phyloP scores from a whole-genome alignment of 2,797 vertebrate species.

The Enteromius radiatus region DNA sequence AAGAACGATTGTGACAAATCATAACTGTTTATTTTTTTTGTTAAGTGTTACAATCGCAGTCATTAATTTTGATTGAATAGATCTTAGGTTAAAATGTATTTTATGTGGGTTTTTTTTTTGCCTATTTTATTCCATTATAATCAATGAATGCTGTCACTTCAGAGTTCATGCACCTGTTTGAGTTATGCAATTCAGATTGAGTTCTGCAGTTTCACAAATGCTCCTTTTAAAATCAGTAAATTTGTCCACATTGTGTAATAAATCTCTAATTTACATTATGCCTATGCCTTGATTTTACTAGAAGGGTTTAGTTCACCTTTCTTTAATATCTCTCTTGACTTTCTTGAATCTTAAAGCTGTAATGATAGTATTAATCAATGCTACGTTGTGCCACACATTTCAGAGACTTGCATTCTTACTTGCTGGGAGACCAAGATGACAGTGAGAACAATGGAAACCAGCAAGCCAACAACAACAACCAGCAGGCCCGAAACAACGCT shows the following conservation, averaged over 20 bases:
- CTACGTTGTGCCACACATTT: not conserved
- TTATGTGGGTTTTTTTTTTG: not conserved
- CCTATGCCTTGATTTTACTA: not conserved
- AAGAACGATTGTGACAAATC: not conserved
- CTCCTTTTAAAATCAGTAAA: not conserved
- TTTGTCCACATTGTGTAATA: not conserved
- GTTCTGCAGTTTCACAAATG: not conserved
- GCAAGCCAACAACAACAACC: conserved; percentile 90
- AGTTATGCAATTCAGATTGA: not conserved
- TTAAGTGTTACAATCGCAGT: not conserved
- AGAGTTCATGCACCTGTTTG: not conserved
- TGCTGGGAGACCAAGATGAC: conserved; percentile 97
- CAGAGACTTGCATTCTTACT: conserved; percentile 97
- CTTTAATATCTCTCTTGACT: not conserved
- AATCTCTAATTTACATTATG: not conserved
- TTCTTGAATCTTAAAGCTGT: not conserved
- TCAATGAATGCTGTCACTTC: not conserved
- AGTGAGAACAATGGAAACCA: conserved; percentile 91
- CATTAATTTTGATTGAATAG: not conserved
- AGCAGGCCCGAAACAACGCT: conserved; percentile 91
- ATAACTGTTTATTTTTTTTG: not conserved
- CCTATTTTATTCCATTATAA: not conserved
- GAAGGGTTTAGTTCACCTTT: not conserved
- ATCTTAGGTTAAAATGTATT: not conserved
- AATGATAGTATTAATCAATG: not conserved